Conservation (phyloP, 2,888 invertebrate species). For the Pinctada fucata region DNA sequence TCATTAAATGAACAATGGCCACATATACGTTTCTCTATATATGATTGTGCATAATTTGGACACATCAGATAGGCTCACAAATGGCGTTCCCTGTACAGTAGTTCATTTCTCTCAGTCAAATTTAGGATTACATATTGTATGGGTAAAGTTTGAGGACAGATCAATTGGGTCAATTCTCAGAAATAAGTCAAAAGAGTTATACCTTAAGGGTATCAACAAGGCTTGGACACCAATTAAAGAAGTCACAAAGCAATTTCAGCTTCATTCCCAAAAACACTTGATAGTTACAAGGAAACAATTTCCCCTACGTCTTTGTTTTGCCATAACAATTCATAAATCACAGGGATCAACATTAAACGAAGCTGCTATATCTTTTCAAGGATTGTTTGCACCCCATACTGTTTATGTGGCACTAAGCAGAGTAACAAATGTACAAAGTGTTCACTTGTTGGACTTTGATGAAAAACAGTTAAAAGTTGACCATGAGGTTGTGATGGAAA, state of each 20-base stretch:
- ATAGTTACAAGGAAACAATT: slow-evolving; percentile 3
- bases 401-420: slow-evolving; percentile 24
- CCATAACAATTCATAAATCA: slow-evolving; percentile 21
- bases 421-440: not conserved
- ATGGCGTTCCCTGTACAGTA: slow-evolving; percentile 13
- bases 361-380: slow-evolving; percentile 7
- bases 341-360: slow-evolving; percentile 15
- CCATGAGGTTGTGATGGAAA: slow-evolving; percentile 10
- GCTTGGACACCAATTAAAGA: slow-evolving; percentile 7
- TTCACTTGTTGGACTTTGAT: slow-evolving; percentile 17
- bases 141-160: slow-evolving; percentile 17
- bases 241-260: slow-evolving; percentile 13
- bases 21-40: too few relatives aligned
- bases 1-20: too few relatives aligned
- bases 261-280: not conserved
- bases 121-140: not conserved
- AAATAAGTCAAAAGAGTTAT: not conserved
- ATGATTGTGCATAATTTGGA: slow-evolving; percentile 23
- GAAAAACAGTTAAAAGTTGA: slow-evolving; percentile 20
- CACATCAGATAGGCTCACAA: slow-evolving; percentile 16
- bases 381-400: not conserved
- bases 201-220: slow-evolving; percentile 1
- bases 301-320: not conserved
- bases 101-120: not conserved
- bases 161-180: not conserved